phyloP scores from a whole-genome alignment of 2,113 vertebrate genomes.

The Ctenomys sociabilis region DNA sequence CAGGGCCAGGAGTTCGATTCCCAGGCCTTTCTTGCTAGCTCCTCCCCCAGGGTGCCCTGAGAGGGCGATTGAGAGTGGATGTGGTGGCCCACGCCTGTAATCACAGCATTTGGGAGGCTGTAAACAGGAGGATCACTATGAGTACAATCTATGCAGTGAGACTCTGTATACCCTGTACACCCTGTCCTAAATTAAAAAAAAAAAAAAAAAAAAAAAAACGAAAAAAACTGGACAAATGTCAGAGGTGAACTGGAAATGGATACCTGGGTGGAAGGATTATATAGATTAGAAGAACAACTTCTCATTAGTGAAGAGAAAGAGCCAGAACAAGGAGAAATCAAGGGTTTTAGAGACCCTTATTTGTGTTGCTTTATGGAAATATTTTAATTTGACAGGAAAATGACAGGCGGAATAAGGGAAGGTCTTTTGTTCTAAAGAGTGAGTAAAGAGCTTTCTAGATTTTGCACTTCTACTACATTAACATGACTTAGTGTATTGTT shows the following conservation, averaged over 20 bases:
- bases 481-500: background rate
- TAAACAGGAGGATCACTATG: too few relatives aligned
- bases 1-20: too few relatives aligned
- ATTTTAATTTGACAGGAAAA: slow-evolving; percentile 37
- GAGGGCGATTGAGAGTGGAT: too few relatives aligned
- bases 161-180: too few relatives aligned
- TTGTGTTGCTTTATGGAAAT: background rate
- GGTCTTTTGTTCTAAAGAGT: background rate
- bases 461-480: background rate
- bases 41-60: too few relatives aligned
- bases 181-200: too few relatives aligned
- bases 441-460: background rate
- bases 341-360: background rate
- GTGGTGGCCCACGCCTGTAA: too few relatives aligned
- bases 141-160: too few relatives aligned
- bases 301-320: background rate
- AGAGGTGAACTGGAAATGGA: background rate
- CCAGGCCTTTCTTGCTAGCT: too few relatives aligned
- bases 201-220: too few relatives aligned
- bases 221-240: background rate
- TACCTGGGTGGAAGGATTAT: background rate
- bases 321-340: background rate
- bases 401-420: background rate
- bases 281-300: background rate
- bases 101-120: too few relatives aligned